phyloP scores from a whole-genome alignment of 2,113 vertebrate genomes.

The Protomyctophum bolini region DNA sequence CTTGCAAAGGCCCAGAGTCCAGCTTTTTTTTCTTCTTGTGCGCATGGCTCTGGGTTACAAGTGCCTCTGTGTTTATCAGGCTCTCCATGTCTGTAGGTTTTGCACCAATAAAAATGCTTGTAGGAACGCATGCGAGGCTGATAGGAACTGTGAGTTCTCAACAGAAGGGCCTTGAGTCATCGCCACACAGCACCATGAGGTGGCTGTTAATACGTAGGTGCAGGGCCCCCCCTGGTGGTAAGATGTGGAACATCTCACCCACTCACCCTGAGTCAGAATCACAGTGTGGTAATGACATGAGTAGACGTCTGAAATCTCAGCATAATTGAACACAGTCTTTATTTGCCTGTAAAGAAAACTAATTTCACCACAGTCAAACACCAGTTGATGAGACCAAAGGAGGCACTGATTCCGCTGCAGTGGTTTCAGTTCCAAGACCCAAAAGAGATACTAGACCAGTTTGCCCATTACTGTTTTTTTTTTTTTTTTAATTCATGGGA shows the following conservation, averaged over 20 bases:
- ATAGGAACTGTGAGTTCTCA: slow-evolving; percentile 76
- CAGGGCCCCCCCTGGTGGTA: slow-evolving; percentile 73
- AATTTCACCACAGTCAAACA: too few species aligned
- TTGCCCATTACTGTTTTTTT: too few species aligned
- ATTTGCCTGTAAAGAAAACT: slow-evolving; percentile 8
- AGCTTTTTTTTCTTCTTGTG: slow-evolving; percentile 11
- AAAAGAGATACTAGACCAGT: neutral
- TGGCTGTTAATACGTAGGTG: slow-evolving; percentile 35
- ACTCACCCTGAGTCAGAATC: slow-evolving; percentile 45
- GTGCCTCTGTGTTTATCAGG: slow-evolving; percentile 41
- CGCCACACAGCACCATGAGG: slow-evolving; percentile 48
- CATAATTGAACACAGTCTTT: too few species aligned
- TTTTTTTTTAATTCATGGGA: too few species aligned
- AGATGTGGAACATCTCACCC: slow-evolving; percentile 38
- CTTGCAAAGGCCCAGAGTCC: neutral
- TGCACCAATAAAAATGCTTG: slow-evolving; percentile 71
- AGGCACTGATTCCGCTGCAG: slow-evolving; percentile 5
- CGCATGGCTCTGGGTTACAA: slow-evolving; percentile 11
- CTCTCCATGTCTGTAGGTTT: slow-evolving; percentile 54
- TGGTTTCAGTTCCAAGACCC: neutral
- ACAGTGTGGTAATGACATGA: neutral
- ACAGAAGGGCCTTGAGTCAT: slow-evolving; percentile 80
- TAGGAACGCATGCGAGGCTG: slow-evolving; percentile 73
- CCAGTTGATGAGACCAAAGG: too few species aligned
- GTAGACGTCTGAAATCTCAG: too few species aligned